Evolutionary conservation across 2,797 vertebrate genomes (phyloP), one percentile per base, ranked within the genome.

Genomic region (Gymnoscopelus microlampas): DNA sequence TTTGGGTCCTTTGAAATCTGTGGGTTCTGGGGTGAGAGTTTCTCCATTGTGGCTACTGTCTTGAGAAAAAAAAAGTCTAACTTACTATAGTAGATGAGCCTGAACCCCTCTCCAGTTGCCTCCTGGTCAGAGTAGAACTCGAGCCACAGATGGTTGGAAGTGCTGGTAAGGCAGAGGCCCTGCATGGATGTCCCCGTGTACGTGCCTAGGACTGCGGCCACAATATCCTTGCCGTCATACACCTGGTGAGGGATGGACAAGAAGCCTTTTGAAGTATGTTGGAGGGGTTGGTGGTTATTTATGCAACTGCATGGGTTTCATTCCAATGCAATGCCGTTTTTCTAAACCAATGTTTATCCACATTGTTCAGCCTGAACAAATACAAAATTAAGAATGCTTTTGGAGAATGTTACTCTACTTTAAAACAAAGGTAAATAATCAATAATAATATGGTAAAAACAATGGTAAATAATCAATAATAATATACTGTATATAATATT

Each of bases 81-180:
- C 98, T 96, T 94, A 99, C 97, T 98, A 60, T 94, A 95, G 83
- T 97, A 99, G 73, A 95, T 93, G 85, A 99, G 96, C 63, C 91
- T 95, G 88, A 99, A 99, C 63, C 98, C 98, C 76, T 94, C 94
- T 64, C 96, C 96, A 0, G 95, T 97, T 24, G 88, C 94, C 54
- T 97, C 95, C 32, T 93, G 86, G 80, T 98, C 97, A 0, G 97
- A 97, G 89, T 95, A 97, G 87, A 99, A 99, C 85, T 99, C 98
- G 60, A 99, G 81, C 97, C 97, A 99, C 63, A 99, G 89, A 66
- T 97, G 94, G 91, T 99, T 99, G 61, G 98, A 99, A 62, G 98
- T 99, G 91, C 95, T 97, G 70, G 94, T 97, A 4, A 99, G 90
- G 0, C 95, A 96, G 81, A 97, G 79, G 68, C 95, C 95, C 82